Percentiles rank a stretch among this genome's conserved stretches.
Evolutionary conservation across 2,113 vertebrate genomes (phyloP).

Genomic region (Charina bottae): DNA sequence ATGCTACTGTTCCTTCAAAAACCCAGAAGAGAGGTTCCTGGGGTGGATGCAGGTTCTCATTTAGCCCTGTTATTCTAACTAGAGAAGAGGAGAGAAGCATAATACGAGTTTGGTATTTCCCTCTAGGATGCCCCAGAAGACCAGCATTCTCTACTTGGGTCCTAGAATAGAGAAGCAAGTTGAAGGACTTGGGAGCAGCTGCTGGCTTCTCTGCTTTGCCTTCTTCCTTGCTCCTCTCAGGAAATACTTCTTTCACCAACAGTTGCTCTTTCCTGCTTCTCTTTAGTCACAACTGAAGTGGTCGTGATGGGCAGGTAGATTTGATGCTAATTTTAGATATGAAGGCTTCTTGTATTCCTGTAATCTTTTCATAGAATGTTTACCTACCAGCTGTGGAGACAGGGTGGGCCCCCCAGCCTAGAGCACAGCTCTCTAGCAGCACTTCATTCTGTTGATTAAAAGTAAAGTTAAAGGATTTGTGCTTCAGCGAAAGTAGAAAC

Average conservation of each 20-base stretch:
- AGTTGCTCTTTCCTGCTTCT: neutral
- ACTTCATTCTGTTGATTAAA: conserved; percentile 8
- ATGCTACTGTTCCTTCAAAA: neutral
- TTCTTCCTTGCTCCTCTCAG: neutral
- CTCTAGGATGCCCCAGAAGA: neutral
- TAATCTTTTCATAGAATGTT: conserved; percentile 11
- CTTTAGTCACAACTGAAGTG: neutral
- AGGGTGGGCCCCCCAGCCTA: conserved; percentile 8
- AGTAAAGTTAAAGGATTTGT: conserved; percentile 28
- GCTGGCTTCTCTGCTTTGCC: neutral
- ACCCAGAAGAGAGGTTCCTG: neutral
- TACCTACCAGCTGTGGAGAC: conserved; percentile 41
- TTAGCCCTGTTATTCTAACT: neutral
- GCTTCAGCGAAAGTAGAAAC: conserved; percentile 29
- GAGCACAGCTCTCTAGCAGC: neutral
- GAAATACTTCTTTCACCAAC: neutral
- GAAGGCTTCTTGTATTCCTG: neutral
- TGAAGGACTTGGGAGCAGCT: neutral
- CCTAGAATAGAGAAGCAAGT: neutral
- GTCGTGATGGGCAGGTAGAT: neutral
- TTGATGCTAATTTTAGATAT: too few species aligned
- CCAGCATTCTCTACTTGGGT: neutral
- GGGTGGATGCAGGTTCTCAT: neutral
- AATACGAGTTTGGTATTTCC: neutral
- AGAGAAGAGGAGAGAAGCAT: neutral